Percentiles rank a stretch among this genome's conserved stretches.
phyloP scores from a whole-genome alignment of 1,140 invertebrate genomes.

The Dendroctonus valens region DNA sequence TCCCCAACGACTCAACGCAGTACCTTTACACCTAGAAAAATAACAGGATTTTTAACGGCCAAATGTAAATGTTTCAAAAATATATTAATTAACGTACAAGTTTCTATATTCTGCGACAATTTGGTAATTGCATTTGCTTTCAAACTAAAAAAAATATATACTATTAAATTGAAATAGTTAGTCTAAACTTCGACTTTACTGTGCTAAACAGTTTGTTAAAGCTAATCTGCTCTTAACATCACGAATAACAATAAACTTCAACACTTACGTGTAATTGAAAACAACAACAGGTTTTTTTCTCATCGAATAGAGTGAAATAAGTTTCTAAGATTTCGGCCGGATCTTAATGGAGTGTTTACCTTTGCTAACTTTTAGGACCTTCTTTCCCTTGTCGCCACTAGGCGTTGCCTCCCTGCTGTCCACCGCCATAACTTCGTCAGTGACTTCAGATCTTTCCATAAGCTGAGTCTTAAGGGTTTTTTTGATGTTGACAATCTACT shows the following conservation, averaged over 20 bases:
- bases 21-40: conserved; percentile 41
- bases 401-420: conserved; percentile 56
- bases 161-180: neutral
- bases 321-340: conserved; percentile 57
- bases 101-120: too few relatives aligned
- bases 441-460: conserved; percentile 62
- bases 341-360: conserved; percentile 58
- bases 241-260: neutral
- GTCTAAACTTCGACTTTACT: neutral
- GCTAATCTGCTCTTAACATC: too few relatives aligned
- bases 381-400: conserved; percentile 54
- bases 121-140: too few relatives aligned
- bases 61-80: neutral
- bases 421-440: conserved; percentile 60
- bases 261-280: neutral
- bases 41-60: neutral
- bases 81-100: neutral
- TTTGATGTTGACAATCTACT: conserved; percentile 69
- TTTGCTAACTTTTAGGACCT: conserved; percentile 55
- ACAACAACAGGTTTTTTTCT: neutral
- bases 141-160: neutral
- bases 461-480: conserved; percentile 76
- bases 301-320: neutral
- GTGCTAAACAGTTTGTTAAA: too few relatives aligned
- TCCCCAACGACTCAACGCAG: conserved; percentile 37